Evolutionary conservation across 2,113 vertebrate species (phyloP).

Genomic region (Cardinalis cardinalis): DNA sequence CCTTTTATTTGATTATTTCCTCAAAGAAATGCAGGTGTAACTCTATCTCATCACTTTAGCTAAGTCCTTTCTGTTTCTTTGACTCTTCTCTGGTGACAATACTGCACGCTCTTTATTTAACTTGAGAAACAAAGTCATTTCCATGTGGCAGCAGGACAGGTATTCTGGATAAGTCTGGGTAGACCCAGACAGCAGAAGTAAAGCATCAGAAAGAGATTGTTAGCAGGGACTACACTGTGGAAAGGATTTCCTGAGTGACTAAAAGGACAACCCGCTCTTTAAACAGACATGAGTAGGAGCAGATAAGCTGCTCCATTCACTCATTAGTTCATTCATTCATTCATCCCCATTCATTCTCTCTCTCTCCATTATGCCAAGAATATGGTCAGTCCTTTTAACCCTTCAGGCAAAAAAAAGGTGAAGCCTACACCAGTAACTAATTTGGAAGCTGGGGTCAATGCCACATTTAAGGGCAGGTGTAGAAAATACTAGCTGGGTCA

Average conservation of each 20-base stretch:
- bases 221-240: background rate
- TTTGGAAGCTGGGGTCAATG: background rate
- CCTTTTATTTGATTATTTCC: background rate
- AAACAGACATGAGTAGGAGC: constrained; percentile 39
- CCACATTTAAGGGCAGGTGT: background rate
- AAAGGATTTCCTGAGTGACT: constrained; percentile 46
- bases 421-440: background rate
- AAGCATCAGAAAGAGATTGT: background rate
- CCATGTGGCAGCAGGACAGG: background rate
- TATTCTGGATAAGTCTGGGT: background rate
- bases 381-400: constrained; percentile 25
- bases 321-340: constrained; percentile 32
- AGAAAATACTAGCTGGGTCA: background rate
- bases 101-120: background rate
- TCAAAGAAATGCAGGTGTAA: background rate
- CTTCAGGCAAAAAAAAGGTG: background rate
- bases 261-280: constrained; percentile 13
- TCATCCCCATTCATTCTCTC: constrained; percentile 61
- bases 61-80: background rate
- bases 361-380: background rate
- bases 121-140: constrained; percentile 3
- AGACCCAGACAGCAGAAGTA: background rate
- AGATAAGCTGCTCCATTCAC: constrained; percentile 66
- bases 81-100: background rate
- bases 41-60: background rate